These are phyloP conservation scores for Drosophila hydei DNA, from an alignment of 1,140 invertebrate genomes.

Conservation along the genomic window DNA sequence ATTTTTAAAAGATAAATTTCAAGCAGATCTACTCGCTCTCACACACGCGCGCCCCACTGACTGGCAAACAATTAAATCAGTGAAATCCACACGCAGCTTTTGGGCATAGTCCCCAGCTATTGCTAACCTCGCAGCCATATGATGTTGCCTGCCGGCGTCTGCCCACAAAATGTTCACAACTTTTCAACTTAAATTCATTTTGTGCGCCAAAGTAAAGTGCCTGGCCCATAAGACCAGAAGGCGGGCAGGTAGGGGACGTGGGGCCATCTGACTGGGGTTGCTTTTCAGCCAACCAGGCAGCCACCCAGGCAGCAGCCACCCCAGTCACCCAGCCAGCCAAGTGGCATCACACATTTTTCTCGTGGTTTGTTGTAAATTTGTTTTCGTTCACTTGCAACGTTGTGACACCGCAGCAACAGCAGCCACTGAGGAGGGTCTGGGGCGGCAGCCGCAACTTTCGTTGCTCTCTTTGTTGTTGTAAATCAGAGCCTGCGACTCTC, in stretches of 20 bases:
- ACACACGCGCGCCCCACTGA: constrained; percentile 14
- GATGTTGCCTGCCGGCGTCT: constrained; percentile 13
- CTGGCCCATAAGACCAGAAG: neutral
- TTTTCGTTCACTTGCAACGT: constrained; percentile 79
- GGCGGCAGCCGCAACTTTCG: constrained; percentile 48
- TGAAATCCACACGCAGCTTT: constrained; percentile 78
- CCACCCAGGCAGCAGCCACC: neutral
- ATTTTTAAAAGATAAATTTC: constrained; percentile 82
- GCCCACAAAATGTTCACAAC: constrained; percentile 77
- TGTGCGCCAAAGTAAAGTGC: constrained; percentile 56
- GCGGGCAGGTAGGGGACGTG: too few species aligned
- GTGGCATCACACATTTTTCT: constrained; percentile 76
- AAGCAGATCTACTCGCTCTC: constrained; percentile 41
- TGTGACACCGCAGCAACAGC: constrained; percentile 65
- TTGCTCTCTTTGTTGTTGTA: constrained; percentile 48
- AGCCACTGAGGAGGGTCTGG: neutral
- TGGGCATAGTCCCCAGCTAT: neutral
- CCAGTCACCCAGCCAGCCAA: constrained; percentile 36
- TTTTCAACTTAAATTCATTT: constrained; percentile 82
- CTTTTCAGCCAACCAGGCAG: neutral
- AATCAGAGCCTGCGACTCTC: constrained; percentile 73
- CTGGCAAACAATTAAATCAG: constrained; percentile 77
- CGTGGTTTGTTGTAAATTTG: constrained; percentile 81
- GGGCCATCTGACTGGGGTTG: too few species aligned
- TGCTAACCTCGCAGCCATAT: neutral